A percentile compares a stretch with the other conserved stretches of the same genome.
Conservation (phyloP, 2,113 vertebrate genomes). For the Plotosus lineatus region DNA sequence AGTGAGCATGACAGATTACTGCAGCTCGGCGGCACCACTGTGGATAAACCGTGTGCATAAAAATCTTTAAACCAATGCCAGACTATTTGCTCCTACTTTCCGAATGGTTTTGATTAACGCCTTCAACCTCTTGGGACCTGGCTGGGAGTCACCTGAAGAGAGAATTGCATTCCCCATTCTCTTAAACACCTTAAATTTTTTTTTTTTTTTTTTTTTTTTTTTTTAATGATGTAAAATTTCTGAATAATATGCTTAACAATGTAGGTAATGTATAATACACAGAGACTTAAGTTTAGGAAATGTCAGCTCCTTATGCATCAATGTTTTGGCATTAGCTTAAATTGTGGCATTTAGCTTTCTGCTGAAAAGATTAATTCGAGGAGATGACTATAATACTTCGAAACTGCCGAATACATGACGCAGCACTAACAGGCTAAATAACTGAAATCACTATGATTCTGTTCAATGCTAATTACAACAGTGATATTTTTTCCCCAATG, state of each 20-base stretch:
- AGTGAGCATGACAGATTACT: neutral
- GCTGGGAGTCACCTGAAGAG: neutral
- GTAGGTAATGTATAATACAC: no score
- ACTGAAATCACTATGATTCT: neutral
- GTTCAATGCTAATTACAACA: neutral
- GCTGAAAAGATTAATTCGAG: neutral
- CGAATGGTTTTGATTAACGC: neutral
- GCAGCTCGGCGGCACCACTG: constrained; percentile 1
- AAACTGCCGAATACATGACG: neutral
- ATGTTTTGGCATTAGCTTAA: neutral
- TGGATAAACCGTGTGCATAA: constrained; percentile 1
- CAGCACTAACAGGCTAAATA: neutral
- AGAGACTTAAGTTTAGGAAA: neutral
- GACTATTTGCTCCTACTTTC: neutral
- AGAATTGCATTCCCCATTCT: neutral
- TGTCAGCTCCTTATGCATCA: neutral
- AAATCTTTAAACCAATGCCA: neutral
- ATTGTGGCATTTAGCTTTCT: neutral
- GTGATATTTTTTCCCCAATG: neutral
- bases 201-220: no score
- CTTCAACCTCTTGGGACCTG: neutral
- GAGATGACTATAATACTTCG: neutral
- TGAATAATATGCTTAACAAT: neutral
- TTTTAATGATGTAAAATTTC: neutral
- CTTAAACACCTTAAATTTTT: neutral